Evolutionary conservation across 2,888 invertebrate species (phyloP), one percentile per base, ranked within the genome.

Genomic region (Eugnorisma glareosa): DNA sequence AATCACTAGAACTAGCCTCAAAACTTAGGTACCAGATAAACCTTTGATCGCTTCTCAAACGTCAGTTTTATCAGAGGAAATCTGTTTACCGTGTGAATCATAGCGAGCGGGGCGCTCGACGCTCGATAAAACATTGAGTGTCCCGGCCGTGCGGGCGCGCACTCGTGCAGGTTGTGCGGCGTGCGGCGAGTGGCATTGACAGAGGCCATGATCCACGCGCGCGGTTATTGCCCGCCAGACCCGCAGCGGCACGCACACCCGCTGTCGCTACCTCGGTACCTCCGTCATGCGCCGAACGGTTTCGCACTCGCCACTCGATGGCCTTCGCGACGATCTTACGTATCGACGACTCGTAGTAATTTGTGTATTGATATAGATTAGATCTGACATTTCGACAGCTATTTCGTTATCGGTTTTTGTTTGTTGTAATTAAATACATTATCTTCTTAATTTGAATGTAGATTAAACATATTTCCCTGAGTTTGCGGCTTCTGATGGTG

Each of bases 181-280:
- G 84, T 84, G 87, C 88, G 89, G 91, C 90, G 89, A 82, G 91
- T 94, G 95, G 94, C 95, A 95, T 95, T 95, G 95, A 94, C 94
- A 94, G 95, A 95, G 96, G 95, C 95, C 96, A 93, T 94, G 94
- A 94, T 93, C 94, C 92, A 83, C 75, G 89, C 86, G 93, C 90
- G 94, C 95, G 95, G 95, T 95, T 95, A 95, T 94, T 95, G 95
- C 94, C 95, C 95, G 94, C 93, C 75, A 83, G 76, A 67, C 88
- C 89, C 89, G 90, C 87, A 85, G 89, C 85, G 77, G 79, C 84
- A 73, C 87, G 87, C 90, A 84, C 90, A 83, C 83, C 84, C 77
- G 77, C 72, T 64, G 40, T 74, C 85, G 80, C 63, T 75, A 48
- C 82, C 85, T 86, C 79, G 66, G 51, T 66, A 28, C 82, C 85